Conservation (phyloP, 2,797 vertebrate species). For the Gallinago nigripennis region DNA sequence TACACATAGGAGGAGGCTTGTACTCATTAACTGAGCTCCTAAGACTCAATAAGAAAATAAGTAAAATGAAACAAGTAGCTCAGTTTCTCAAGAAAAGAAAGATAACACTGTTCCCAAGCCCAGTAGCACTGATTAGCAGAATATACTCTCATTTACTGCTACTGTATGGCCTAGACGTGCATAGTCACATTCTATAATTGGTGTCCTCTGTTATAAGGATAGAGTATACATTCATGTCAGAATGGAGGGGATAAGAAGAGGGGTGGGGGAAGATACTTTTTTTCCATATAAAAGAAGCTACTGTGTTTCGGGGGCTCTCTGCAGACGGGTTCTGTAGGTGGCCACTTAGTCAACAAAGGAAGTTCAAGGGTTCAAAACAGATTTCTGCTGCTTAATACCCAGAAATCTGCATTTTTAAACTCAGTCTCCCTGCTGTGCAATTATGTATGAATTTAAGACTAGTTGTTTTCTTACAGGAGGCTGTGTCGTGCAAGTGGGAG, state of each 20-base stretch:
- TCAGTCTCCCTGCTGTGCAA: conserved; percentile 71
- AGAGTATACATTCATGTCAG: conserved; percentile 61
- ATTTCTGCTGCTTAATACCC: conserved; percentile 72
- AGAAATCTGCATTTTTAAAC: conserved; percentile 74
- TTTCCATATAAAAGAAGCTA: conserved; percentile 71
- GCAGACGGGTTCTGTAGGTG: conserved; percentile 70
- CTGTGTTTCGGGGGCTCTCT: conserved; percentile 62
- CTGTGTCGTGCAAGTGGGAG: conserved; percentile 42
- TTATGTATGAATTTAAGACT: conserved; percentile 76
- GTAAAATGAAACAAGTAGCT: conserved; percentile 46
- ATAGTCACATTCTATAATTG: conserved; percentile 62
- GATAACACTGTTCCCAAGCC: conserved; percentile 65
- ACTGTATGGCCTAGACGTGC: conserved; percentile 39
- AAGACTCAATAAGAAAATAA: conserved; percentile 4
- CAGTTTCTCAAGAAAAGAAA: conserved; percentile 65
- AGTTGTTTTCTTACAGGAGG: conserved; percentile 53
- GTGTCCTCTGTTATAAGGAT: conserved; percentile 44
- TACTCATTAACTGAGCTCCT: background rate
- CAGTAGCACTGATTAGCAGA: conserved; percentile 47
- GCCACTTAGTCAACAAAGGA: conserved; percentile 77
- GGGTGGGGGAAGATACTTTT: conserved; percentile 45
- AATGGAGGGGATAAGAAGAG: conserved; percentile 47
- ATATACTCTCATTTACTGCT: conserved; percentile 18
- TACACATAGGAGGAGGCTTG: background rate
- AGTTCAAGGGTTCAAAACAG: conserved; percentile 79